These are phyloP conservation scores for Pseudocheirus occidentalis DNA, from an alignment of 2,797 vertebrate species.

Conservation along the genomic window DNA sequence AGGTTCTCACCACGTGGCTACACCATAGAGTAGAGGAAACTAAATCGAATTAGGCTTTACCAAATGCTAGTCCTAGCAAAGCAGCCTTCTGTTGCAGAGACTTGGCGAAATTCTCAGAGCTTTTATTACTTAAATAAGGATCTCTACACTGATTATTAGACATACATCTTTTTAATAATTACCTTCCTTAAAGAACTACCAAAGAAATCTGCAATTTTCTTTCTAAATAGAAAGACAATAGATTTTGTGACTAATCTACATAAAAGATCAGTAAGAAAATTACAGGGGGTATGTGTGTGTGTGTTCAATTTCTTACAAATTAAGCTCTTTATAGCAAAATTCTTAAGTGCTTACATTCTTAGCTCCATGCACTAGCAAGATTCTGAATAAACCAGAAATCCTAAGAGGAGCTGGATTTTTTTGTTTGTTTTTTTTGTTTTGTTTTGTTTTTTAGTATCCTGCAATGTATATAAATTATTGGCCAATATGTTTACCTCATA, in stretches of 20 bases:
- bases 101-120: conserved; percentile 14
- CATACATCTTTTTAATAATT: conserved; percentile 51
- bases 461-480: conserved; percentile 37
- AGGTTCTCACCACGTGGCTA: neutral
- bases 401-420: neutral
- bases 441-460: conserved; percentile 5
- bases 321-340: conserved; percentile 53
- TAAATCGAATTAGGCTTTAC: neutral
- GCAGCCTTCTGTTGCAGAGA: conserved; percentile 14
- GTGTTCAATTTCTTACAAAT: conserved; percentile 59
- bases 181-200: conserved; percentile 54
- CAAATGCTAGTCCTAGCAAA: neutral
- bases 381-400: conserved; percentile 46
- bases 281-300: conserved; percentile 36
- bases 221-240: conserved; percentile 64
- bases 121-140: conserved; percentile 23
- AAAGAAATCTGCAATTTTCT: conserved; percentile 56
- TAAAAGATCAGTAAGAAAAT: conserved; percentile 68
- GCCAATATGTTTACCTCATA: conserved; percentile 25
- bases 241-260: conserved; percentile 58
- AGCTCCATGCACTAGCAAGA: neutral
- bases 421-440: conserved; percentile 16
- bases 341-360: conserved; percentile 50
- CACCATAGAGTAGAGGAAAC: neutral
- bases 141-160: conserved; percentile 2